Conservation (phyloP, 1,140 invertebrate genomes). For the Paramacrobiotus metropolitanus region DNA sequence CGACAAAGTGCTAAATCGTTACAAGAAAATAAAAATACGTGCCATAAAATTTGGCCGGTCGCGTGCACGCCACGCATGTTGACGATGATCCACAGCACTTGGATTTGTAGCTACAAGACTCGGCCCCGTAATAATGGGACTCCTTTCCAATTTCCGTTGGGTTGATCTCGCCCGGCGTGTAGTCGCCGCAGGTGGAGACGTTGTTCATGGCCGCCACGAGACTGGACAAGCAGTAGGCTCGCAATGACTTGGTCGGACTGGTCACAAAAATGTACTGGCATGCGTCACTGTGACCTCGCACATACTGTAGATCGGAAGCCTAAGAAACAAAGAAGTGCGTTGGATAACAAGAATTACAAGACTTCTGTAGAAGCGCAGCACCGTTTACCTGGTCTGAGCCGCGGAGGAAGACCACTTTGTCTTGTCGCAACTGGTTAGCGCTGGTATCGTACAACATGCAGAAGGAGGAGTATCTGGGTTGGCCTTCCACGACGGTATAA, state of each 20-base stretch:
- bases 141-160: not conserved
- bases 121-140: not conserved
- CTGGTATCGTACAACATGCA: not conserved
- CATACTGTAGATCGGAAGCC: not conserved
- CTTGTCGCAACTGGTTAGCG: not conserved
- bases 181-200: not conserved
- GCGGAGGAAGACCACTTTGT: not conserved
- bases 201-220: not conserved
- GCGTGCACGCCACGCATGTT: not conserved
- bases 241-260: not conserved
- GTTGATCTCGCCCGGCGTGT: not conserved
- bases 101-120: not conserved
- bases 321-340: not conserved
- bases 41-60: not conserved
- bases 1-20: not conserved
- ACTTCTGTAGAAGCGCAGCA: not conserved
- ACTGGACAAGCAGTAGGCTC: not conserved
- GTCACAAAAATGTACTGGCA: not conserved
- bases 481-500: not conserved
- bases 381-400: not conserved
- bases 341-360: not conserved
- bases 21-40: not conserved
- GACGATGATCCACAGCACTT: not conserved
- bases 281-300: not conserved
- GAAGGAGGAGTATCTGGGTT: slow-evolving; percentile 2